phyloP scores from a whole-genome alignment of 2,888 invertebrate species.

The Leptura quadrifasciata region DNA sequence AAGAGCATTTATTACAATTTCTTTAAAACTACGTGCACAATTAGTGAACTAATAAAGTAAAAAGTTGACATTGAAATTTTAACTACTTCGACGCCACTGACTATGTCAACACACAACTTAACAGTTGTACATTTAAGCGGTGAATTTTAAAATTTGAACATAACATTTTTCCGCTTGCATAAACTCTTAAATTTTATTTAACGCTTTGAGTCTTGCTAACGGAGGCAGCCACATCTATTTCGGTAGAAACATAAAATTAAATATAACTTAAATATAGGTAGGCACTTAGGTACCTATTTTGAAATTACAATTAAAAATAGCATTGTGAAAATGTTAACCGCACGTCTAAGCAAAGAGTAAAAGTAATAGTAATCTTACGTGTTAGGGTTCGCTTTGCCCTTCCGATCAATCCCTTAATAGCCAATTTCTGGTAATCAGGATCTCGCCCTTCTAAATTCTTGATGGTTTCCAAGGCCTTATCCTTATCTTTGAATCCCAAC shows the following conservation, averaged over 20 bases:
- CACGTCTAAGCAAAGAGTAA: neutral
- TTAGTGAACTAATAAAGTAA: neutral
- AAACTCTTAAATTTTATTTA: conserved; percentile 12
- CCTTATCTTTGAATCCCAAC: conserved; percentile 86
- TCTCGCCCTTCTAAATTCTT: conserved; percentile 83
- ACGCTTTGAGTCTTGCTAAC: conserved; percentile 23
- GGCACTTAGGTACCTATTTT: neutral
- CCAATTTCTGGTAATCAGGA: conserved; percentile 85
- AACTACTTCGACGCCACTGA: conserved; percentile 21
- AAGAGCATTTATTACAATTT: no score
- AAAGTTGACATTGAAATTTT: neutral
- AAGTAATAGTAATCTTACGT: conserved; percentile 70
- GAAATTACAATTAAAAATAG: conserved; percentile 31
- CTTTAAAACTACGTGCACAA: no score
- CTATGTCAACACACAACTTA: conserved; percentile 33
- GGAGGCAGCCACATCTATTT: conserved; percentile 15
- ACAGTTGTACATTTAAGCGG: conserved; percentile 21
- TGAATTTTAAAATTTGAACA: conserved; percentile 2
- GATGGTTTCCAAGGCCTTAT: conserved; percentile 82
- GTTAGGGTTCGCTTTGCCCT: conserved; percentile 84
- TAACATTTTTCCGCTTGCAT: neutral
- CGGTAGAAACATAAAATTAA: conserved; percentile 31
- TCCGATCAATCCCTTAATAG: conserved; percentile 82
- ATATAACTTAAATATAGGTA: neutral
- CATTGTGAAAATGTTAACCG: neutral